These are phyloP conservation scores for Trachemys scripta DNA, from an alignment of 2,113 vertebrate species.

Conservation along the genomic window DNA sequence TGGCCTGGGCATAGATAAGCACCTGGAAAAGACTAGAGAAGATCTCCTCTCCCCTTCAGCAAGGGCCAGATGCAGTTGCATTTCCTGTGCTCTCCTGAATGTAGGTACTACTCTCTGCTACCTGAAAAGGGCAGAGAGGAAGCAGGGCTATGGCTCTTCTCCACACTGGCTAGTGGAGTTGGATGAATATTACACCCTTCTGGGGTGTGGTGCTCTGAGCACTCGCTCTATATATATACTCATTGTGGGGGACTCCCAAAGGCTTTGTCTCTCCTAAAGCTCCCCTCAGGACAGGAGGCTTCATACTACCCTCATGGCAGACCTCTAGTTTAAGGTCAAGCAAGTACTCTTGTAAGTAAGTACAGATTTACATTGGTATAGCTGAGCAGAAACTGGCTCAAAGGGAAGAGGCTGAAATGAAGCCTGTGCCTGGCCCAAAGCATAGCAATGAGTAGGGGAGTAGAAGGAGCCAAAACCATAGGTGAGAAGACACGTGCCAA, in stretches of 20 bases:
- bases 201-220: background rate
- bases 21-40: background rate
- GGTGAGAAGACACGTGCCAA: too few relatives aligned
- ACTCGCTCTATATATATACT: background rate
- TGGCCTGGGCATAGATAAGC: background rate
- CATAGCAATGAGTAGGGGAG: too few relatives aligned
- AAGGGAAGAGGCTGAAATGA: background rate
- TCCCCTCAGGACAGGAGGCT: background rate
- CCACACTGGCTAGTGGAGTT: background rate
- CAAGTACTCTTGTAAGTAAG: background rate
- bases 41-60: background rate
- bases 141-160: background rate
- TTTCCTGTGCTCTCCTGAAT: background rate
- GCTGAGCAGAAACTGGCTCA: background rate
- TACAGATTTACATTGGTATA: background rate
- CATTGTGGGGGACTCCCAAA: background rate
- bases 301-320: background rate
- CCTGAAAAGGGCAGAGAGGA: background rate
- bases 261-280: background rate
- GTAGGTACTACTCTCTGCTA: background rate
- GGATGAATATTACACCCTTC: background rate
- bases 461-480: too few relatives aligned
- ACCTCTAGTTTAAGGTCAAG: background rate
- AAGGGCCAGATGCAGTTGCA: background rate
- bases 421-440: background rate